These are phyloP conservation scores for Radopholus similis DNA, from an alignment of 1,140 invertebrate genomes.

Conservation along the genomic window DNA sequence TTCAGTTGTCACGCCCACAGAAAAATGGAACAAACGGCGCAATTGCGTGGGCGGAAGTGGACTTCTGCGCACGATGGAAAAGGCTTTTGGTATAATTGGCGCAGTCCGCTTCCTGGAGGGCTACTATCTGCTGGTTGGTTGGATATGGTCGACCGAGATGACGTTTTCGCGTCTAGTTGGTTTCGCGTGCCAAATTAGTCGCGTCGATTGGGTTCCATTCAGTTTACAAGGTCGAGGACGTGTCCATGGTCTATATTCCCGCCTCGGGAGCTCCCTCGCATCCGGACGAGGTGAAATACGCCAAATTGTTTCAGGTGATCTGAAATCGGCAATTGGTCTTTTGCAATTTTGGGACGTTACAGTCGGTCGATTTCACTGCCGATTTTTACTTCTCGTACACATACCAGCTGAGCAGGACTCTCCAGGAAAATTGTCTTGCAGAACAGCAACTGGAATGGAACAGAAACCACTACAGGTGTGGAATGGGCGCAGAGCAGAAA, in stretches of 20 bases:
- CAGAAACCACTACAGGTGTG: constrained; percentile 16
- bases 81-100: constrained; percentile 55
- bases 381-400: constrained; percentile 61
- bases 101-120: constrained; percentile 56
- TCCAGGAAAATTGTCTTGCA: constrained; percentile 55
- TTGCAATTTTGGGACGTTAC: constrained; percentile 24
- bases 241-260: constrained; percentile 56
- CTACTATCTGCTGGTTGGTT: constrained; percentile 54
- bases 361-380: constrained; percentile 58
- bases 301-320: constrained; percentile 51
- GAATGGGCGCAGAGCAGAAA: constrained; percentile 43
- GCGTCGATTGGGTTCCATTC: constrained; percentile 47
- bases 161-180: constrained; percentile 33
- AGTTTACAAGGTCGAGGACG: constrained; percentile 58
- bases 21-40: constrained; percentile 35
- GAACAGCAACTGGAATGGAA: constrained; percentile 28
- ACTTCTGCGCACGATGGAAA: constrained; percentile 50
- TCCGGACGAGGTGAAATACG: constrained; percentile 52
- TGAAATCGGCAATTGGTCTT: background rate
- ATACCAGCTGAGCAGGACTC: constrained; percentile 52
- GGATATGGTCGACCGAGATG: background rate
- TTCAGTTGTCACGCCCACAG: constrained; percentile 43
- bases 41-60: constrained; percentile 21
- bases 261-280: constrained; percentile 20
- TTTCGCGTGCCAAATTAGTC: constrained; percentile 53